Evolutionary conservation across 2,888 invertebrate genomes (phyloP).

Genomic region (Apocheima hispidaria): DNA sequence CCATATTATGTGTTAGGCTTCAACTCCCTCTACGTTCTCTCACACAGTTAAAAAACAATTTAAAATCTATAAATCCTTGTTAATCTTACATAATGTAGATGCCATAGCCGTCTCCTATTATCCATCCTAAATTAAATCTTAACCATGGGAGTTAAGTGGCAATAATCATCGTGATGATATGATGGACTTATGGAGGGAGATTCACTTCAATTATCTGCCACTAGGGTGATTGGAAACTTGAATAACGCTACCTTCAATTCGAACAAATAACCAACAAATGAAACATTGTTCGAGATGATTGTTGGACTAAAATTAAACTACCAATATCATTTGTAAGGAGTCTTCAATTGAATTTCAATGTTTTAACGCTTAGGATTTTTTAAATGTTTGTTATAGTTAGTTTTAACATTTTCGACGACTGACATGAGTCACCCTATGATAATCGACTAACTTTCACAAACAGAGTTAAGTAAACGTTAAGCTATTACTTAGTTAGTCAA

Average conservation of each 20-base stretch:
- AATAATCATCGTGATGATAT: constrained; percentile 26
- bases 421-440: too few species aligned
- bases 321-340: too few species aligned
- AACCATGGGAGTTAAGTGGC: constrained; percentile 58
- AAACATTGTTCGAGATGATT: neutral
- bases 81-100: constrained; percentile 59
- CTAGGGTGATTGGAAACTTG: neutral
- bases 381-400: too few species aligned
- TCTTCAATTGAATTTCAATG: too few species aligned
- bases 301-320: too few species aligned
- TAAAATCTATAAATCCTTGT: constrained; percentile 77
- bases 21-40: constrained; percentile 5
- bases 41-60: constrained; percentile 52
- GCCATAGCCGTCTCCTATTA: constrained; percentile 52
- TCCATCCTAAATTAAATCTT: constrained; percentile 74
- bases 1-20: neutral
- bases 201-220: neutral
- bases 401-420: too few species aligned
- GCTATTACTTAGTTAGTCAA: neutral
- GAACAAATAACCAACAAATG: neutral
- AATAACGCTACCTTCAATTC: neutral
- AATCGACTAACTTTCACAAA: too few species aligned
- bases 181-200: constrained; percentile 18
- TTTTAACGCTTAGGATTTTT: too few species aligned
- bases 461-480: neutral